Evolutionary conservation across 2,113 vertebrate species (phyloP).

Genomic region (Rhodinocichla rosea): DNA sequence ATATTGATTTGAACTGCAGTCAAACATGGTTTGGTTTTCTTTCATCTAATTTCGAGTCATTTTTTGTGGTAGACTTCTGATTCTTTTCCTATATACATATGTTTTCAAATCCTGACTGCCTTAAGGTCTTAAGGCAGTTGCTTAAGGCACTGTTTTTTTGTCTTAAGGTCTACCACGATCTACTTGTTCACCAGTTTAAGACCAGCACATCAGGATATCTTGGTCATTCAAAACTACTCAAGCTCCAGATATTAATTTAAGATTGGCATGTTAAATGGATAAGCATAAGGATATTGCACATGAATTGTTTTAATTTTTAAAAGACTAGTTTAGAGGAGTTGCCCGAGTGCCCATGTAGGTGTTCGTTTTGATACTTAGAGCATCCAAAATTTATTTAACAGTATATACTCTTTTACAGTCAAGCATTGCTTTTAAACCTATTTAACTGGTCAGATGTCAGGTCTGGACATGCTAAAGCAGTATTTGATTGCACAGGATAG

Average conservation of each 20-base stretch:
- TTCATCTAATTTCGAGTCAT: not conserved
- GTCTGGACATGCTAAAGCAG: not conserved
- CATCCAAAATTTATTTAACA: not conserved
- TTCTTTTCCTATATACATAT: not conserved
- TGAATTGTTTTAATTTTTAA: not conserved
- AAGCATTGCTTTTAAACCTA: not conserved
- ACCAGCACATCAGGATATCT: not conserved
- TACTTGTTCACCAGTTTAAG: not conserved
- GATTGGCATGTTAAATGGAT: not conserved
- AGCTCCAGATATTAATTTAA: not conserved
- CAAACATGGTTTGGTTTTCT: conserved; percentile 5
- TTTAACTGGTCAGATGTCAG: not conserved
- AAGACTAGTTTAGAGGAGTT: not conserved
- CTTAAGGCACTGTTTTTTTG: not conserved
- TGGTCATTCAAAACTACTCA: not conserved
- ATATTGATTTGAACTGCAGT: conserved; percentile 48
- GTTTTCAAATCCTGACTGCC: not conserved
- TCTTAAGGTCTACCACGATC: not conserved
- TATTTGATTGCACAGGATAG: not conserved
- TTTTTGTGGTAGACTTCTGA: not conserved
- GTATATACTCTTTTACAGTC: not conserved
- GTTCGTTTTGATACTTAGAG: not conserved
- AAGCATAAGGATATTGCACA: not conserved
- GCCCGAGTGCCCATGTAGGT: not conserved
- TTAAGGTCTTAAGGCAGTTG: not conserved